A percentile compares a stretch with the other conserved stretches of the same genome.
phyloP scores from a whole-genome alignment of 2,888 invertebrate genomes.

The Candidula unifasciata region DNA sequence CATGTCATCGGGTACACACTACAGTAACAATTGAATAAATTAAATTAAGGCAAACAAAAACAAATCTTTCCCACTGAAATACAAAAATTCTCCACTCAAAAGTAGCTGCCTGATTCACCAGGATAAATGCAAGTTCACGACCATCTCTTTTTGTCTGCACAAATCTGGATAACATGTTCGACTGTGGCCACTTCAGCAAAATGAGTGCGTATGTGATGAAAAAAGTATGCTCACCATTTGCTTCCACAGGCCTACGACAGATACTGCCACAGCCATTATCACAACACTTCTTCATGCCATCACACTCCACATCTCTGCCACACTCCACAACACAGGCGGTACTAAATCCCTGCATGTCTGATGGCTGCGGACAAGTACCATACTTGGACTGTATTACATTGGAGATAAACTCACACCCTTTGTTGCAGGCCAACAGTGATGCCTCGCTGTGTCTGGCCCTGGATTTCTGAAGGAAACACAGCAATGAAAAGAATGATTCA shows the following conservation, averaged over 20 bases:
- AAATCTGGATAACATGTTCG: too few relatives aligned
- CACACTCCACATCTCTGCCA: conserved; percentile 75
- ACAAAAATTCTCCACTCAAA: too few relatives aligned
- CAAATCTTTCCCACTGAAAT: too few relatives aligned
- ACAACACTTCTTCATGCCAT: conserved; percentile 76
- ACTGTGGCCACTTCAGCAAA: too few relatives aligned
- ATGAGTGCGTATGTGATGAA: too few relatives aligned
- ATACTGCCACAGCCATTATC: conserved; percentile 70
- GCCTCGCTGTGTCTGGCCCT: conserved; percentile 29
- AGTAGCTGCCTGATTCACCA: too few relatives aligned
- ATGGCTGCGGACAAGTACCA: conserved; percentile 74
- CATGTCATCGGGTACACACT: too few relatives aligned
- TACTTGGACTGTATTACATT: conserved; percentile 71
- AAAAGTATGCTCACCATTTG: conserved; percentile 36
- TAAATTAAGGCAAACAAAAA: too few relatives aligned
- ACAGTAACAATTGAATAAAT: too few relatives aligned
- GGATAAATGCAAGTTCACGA: too few relatives aligned
- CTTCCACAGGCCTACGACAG: conserved; percentile 62
- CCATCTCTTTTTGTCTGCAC: too few relatives aligned
- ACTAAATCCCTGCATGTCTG: conserved; percentile 59
- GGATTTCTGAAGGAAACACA: conserved; percentile 31
- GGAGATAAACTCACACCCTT: conserved; percentile 73
- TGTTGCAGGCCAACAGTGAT: conserved; percentile 48
- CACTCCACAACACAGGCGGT: conserved; percentile 76
- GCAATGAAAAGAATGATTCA: too few relatives aligned